A percentile compares a stretch with the other conserved stretches of the same genome.
Evolutionary conservation across 2,888 invertebrate genomes (phyloP).

Genomic region (Spisula subtruncata): DNA sequence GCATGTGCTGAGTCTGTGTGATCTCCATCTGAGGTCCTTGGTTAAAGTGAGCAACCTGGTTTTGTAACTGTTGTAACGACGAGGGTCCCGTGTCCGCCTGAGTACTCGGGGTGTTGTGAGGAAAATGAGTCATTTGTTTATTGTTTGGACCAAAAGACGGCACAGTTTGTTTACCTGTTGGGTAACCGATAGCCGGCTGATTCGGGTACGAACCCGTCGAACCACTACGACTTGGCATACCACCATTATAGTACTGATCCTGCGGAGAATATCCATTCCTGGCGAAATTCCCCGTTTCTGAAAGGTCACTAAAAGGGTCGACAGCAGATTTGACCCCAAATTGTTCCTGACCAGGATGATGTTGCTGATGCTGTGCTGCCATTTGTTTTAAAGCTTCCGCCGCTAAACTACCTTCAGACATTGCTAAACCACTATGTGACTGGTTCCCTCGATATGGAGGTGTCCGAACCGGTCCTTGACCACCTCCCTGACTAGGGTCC

Average conservation of each 20-base stretch:
- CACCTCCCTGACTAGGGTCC: constrained; percentile 67
- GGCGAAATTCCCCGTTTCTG: constrained; percentile 66
- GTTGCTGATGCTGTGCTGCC: constrained; percentile 97
- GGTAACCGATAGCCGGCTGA: constrained; percentile 65
- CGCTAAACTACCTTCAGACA: constrained; percentile 91
- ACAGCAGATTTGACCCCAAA: constrained; percentile 80
- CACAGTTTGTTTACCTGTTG: constrained; percentile 43
- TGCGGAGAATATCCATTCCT: constrained; percentile 66
- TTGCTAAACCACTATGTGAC: constrained; percentile 58
- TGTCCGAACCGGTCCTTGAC: constrained; percentile 70
- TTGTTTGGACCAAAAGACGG: constrained; percentile 75
- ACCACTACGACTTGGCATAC: constrained; percentile 49
- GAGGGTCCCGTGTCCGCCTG: constrained; percentile 74
- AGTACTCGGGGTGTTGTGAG: constrained; percentile 76
- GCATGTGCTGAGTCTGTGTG: constrained; percentile 92
- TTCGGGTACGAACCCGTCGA: constrained; percentile 60
- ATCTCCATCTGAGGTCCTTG: constrained; percentile 93
- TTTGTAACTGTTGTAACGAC: constrained; percentile 85
- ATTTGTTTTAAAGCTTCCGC: constrained; percentile 98
- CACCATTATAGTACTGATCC: constrained; percentile 51
- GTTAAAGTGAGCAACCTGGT: constrained; percentile 91
- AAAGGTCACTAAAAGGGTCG: constrained; percentile 71
- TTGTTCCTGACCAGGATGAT: constrained; percentile 70
- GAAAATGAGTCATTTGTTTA: constrained; percentile 86
- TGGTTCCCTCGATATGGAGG: constrained; percentile 68